Percentiles rank a stretch among this genome's conserved stretches.
Conservation (phyloP, 2,113 vertebrate species). For the Machaerirhynchus nigripectus region DNA sequence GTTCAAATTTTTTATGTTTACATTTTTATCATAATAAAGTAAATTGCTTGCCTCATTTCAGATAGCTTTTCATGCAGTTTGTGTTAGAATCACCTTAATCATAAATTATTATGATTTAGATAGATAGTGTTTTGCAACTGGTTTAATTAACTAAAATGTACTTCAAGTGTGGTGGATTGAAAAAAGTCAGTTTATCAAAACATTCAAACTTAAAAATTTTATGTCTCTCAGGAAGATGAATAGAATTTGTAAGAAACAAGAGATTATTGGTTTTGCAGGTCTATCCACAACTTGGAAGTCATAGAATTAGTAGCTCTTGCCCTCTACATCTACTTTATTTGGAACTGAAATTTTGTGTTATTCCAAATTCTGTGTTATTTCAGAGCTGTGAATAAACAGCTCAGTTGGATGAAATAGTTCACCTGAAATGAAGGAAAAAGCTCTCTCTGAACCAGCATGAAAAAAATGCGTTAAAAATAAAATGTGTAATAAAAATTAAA, state of each 20-base stretch:
- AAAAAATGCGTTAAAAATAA: neutral
- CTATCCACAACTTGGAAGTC: neutral
- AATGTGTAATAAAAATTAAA: neutral
- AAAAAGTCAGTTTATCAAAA: neutral
- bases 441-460: neutral
- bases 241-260: neutral
- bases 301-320: neutral
- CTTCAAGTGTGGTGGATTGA: neutral
- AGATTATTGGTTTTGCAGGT: neutral
- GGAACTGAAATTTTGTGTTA: neutral
- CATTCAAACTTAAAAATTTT: neutral
- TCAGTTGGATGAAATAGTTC: neutral
- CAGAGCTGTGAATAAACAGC: neutral
- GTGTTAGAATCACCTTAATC: neutral
- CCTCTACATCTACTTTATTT: neutral
- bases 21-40: neutral
- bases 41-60: neutral
- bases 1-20: neutral
- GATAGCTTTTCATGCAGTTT: neutral
- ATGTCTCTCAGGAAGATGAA: neutral
- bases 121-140: neutral
- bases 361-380: neutral
- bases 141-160: neutral
- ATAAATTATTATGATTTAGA: no score
- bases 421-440: neutral